Base-by-base conservation (phyloP, 2,797 vertebrate genomes). In the Bovichtus diacanthus region DNA sequence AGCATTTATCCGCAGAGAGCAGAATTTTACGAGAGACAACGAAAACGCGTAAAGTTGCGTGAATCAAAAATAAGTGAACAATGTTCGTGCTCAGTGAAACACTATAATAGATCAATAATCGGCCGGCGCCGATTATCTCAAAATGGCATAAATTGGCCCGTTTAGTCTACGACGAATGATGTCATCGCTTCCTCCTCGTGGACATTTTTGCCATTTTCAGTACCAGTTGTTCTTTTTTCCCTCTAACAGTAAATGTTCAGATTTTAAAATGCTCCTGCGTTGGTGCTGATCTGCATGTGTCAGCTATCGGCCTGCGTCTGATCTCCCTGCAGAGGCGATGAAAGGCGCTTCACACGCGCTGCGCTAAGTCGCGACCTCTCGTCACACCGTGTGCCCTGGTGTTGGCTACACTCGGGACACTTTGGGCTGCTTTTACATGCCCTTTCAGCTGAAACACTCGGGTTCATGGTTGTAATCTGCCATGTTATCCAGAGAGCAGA, bases 371-470 rank as follows among this genome's bases (percentile, higher is more conserved):
- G 25, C 16, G 50, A 18, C 36, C 13, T 1, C 19, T 58, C 27
- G 2, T 38, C 3, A 53, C 34, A 9, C 21, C 2, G 2, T 61
- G 63, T 68, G 27, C 25, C 41, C 41, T n/a, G 31, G n/a, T n/a
- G n/a, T n/a, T n/a, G n/a, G n/a, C n/a, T n/a, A n/a, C n/a, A n/a
- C n/a, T n/a, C 60, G 46, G 25, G 29, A 31, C n/a, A n/a, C n/a
- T n/a, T n/a, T 19, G 43, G 27, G 4, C 60, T 47, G 13, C 68
- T 29, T 59, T 29, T 36, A 43, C 49, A 70, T 59, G 56, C 46
- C 65, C 25, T 67, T 70, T 77, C 41, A 31, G 39, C 47, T 65
- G 31, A 72, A 70, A 68, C n/a, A n/a, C n/a, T n/a, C n/a, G n/a
- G n/a, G n/a, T n/a, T n/a, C n/a, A n/a, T n/a, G n/a, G n/a, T n/a